These are phyloP conservation scores for Papilio protenor DNA, from an alignment of 2,888 invertebrate genomes.

Conservation along the genomic window DNA sequence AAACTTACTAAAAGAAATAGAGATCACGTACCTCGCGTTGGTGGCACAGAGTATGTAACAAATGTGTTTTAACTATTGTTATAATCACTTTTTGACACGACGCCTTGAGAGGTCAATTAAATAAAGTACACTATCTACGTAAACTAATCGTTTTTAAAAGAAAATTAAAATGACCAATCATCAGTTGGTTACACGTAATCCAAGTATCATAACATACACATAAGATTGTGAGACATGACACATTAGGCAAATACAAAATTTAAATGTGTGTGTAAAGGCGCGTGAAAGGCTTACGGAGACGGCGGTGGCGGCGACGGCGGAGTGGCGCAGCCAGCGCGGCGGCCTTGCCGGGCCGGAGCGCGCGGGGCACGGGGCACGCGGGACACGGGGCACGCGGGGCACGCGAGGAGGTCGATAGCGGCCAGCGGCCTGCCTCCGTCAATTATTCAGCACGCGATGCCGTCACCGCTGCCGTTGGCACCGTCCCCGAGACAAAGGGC, in stretches of 20 bases:
- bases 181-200: neutral
- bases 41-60: neutral
- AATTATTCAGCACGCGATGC: slow-evolving; percentile 79
- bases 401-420: slow-evolving; percentile 84
- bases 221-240: slow-evolving; percentile 30
- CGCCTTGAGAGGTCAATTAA: neutral
- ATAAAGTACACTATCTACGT: neutral
- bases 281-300: slow-evolving; percentile 41
- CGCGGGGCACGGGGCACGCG: slow-evolving; percentile 73
- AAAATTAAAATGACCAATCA: neutral
- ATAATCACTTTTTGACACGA: neutral
- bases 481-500: slow-evolving; percentile 65
- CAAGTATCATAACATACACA: neutral
- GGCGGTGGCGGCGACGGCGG: slow-evolving; percentile 57
- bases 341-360: slow-evolving; percentile 77
- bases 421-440: slow-evolving; percentile 79
- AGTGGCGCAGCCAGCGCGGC: slow-evolving; percentile 77
- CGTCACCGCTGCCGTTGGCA: slow-evolving; percentile 63
- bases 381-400: slow-evolving; percentile 66
- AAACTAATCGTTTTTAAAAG: neutral
- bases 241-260: slow-evolving; percentile 39
- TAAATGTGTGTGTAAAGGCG: slow-evolving; percentile 53
- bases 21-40: neutral
- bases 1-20: neutral
- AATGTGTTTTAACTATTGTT: neutral